Conservation (phyloP, 2,888 invertebrate genomes). For the Bombyx huttoni region DNA sequence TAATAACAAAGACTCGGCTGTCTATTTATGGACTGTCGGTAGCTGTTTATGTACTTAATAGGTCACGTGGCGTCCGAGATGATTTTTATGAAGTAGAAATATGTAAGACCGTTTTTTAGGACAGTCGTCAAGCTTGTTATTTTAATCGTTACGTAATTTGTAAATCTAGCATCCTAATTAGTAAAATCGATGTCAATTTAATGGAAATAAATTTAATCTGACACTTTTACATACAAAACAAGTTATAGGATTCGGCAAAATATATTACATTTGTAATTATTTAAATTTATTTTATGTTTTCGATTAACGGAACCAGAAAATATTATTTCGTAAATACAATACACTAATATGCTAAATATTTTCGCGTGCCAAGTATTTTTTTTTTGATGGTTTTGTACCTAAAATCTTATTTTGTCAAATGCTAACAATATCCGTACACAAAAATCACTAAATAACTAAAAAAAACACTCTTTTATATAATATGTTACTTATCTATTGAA, state of each 20-base stretch:
- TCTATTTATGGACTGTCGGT: slow-evolving; percentile 47
- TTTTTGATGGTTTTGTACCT: no score
- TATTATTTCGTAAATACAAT: no score
- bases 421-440: background rate
- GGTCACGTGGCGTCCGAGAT: slow-evolving; percentile 23
- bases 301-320: no score
- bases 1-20: slow-evolving; percentile 53
- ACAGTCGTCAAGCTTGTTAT: background rate
- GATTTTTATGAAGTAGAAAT: background rate
- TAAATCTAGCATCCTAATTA: background rate
- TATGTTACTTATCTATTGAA: background rate
- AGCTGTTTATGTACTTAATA: slow-evolving; percentile 40
- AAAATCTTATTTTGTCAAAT: no score
- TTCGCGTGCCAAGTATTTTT: no score
- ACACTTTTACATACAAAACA: no score
- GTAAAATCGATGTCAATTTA: no score
- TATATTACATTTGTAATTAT: no score
- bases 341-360: no score
- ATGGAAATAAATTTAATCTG: no score
- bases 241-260: no score
- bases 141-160: background rate
- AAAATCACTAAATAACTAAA: background rate
- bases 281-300: no score
- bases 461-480: background rate
- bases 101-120: background rate